phyloP scores from a whole-genome alignment of 2,888 invertebrate species.

The Corbicula japonica region DNA sequence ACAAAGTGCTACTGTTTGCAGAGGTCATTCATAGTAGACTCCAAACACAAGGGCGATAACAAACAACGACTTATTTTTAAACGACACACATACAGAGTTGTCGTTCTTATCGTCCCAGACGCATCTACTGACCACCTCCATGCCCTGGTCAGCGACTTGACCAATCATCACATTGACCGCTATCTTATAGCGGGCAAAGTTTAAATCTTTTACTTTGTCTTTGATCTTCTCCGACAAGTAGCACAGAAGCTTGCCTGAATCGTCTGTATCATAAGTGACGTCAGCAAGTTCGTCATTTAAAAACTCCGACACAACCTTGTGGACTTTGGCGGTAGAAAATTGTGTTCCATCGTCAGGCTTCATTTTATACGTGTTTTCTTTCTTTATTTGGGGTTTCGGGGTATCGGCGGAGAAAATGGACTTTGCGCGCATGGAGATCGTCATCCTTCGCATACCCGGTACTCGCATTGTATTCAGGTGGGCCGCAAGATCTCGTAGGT shows the following conservation, averaged over 20 bases:
- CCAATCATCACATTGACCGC: conserved; percentile 71
- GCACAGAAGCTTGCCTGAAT: conserved; percentile 61
- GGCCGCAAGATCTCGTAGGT: conserved; percentile 25
- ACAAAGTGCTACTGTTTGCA: too few relatives aligned
- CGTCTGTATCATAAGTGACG: conserved; percentile 60
- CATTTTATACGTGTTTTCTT: conserved; percentile 76
- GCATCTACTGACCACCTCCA: conserved; percentile 72
- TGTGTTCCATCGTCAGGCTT: conserved; percentile 61
- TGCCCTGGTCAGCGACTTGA: conserved; percentile 68
- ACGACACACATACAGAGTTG: conserved; percentile 64
- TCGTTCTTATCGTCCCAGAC: conserved; percentile 72
- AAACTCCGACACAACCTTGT: conserved; percentile 41
- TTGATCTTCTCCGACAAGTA: conserved; percentile 68
- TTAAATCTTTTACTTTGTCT: conserved; percentile 65
- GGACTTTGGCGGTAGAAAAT: conserved; percentile 55
- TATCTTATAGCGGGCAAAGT: conserved; percentile 69
- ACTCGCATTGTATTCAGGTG: conserved; percentile 8
- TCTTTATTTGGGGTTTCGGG: conserved; percentile 53
- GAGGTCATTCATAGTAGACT: conserved; percentile 75
- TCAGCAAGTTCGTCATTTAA: conserved; percentile 62
- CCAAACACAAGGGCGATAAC: conserved; percentile 71
- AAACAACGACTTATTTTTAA: conserved; percentile 62
- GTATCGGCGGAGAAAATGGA: conserved; percentile 60
- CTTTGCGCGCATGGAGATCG: conserved; percentile 53
- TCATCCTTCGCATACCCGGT: conserved; percentile 40